phyloP scores from a whole-genome alignment of 2,797 vertebrate species.

The Enteromius mattozi region DNA sequence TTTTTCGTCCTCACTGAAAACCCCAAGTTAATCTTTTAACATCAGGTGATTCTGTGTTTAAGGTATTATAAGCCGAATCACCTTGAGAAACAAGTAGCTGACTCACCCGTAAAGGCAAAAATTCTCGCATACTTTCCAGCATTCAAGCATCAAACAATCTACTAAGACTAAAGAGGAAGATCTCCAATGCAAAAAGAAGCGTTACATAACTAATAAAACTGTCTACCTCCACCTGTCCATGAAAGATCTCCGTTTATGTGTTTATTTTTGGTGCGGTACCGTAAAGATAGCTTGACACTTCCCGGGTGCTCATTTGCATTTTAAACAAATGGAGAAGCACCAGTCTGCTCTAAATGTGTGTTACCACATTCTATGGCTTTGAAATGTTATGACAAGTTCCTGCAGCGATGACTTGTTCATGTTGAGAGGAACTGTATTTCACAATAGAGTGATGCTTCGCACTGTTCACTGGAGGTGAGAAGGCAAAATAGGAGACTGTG shows the following conservation, averaged over 20 bases:
- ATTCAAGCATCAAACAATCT: background rate
- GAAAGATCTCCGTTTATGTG: background rate
- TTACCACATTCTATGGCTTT: background rate
- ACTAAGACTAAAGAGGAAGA: background rate
- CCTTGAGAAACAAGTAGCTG: background rate
- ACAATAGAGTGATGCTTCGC: slow-evolving; percentile 8
- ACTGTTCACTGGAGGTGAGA: background rate
- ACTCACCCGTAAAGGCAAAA: slow-evolving; percentile 23
- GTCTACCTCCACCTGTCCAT: background rate
- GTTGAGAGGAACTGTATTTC: slow-evolving; percentile 17
- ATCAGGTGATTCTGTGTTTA: background rate
- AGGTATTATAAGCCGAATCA: background rate
- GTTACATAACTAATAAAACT: background rate
- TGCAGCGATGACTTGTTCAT: background rate
- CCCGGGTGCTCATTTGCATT: slow-evolving; percentile 35
- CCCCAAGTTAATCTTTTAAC: background rate
- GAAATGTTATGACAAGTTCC: slow-evolving; percentile 21
- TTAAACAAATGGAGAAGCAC: slow-evolving; percentile 46
- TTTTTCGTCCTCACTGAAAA: background rate
- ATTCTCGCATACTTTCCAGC: slow-evolving; percentile 8
- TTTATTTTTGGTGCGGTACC: background rate
- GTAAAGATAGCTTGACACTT: slow-evolving; percentile 22
- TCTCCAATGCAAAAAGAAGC: background rate
- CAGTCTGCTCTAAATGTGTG: background rate
- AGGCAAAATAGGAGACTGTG: background rate